A percentile compares a stretch with the other conserved stretches of the same genome.
phyloP scores from a whole-genome alignment of 2,797 vertebrate genomes.

The Chelidonichthys spinosus region DNA sequence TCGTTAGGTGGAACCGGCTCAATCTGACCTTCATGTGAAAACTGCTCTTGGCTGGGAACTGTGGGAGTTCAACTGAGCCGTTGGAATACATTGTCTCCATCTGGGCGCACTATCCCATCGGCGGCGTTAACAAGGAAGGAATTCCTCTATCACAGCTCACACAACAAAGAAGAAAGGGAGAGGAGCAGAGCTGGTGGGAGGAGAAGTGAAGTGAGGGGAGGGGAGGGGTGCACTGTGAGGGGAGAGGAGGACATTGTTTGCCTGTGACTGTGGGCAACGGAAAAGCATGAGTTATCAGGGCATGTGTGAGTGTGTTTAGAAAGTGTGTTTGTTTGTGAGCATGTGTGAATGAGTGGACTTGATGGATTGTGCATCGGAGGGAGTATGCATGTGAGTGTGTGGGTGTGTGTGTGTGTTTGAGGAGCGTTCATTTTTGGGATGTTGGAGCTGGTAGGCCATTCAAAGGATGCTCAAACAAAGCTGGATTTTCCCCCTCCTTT shows the following conservation, averaged over 20 bases:
- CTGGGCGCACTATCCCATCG: constrained; percentile 75
- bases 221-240: constrained; percentile 73
- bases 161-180: constrained; percentile 84
- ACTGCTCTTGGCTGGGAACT: constrained; percentile 71
- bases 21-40: constrained; percentile 70
- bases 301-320: constrained; percentile 80
- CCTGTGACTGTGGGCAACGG: constrained; percentile 86
- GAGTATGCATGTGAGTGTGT: constrained; percentile 56
- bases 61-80: constrained; percentile 76
- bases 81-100: constrained; percentile 80
- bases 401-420: constrained; percentile 58
- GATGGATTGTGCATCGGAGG: constrained; percentile 58
- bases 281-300: constrained; percentile 86
- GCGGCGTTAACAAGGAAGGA: constrained; percentile 81
- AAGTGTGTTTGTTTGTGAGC: constrained; percentile 78
- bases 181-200: constrained; percentile 84
- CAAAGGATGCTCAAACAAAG: constrained; percentile 86
- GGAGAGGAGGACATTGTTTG: constrained; percentile 88
- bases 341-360: constrained; percentile 75
- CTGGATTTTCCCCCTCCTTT: constrained; percentile 60
- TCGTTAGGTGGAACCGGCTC: constrained; percentile 43
- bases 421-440: constrained; percentile 68
- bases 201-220: constrained; percentile 80
- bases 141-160: constrained; percentile 84
- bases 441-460: constrained; percentile 74